Evolutionary conservation across 2,797 vertebrate species (phyloP), one percentile per base, ranked within the genome.

Genomic region (Lateolabrax maculatus): DNA sequence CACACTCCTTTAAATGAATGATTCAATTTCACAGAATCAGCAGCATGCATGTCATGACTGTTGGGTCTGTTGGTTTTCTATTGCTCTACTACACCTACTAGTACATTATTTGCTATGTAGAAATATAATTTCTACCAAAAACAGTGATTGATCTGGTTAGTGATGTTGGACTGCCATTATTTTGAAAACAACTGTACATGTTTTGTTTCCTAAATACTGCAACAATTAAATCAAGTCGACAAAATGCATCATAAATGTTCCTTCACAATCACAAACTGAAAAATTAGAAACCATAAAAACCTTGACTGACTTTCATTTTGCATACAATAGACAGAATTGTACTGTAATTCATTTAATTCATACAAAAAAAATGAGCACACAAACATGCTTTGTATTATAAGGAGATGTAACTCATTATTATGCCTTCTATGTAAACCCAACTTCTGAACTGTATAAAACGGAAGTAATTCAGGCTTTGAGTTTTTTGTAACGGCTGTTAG

Each of bases 401-500:
- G 41, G 0, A 39, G 8, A 41, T 48, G 19, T 9, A 11, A n/a
- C 1, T 3, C 9, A 53, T 37, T 67, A 1, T 1, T 23, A 10
- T 27, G 34, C 29, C 27, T 57, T 58, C 10, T 37, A 27, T 15
- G 19, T 11, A 11, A 62, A 52, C 8, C 44, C 23, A 2, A 52
- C 27, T 31, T 34, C 51, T 55, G 27, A 71, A 44, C 23, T 27
- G 9, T 9, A 41, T 21, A 1, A 63, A 18, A 34, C 52, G 18
- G n/a, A 15, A 46, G 19, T 0, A 61, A 16, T 58, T 11, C 51
- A 64, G 58, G 75, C 70, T 37, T n/a, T 55, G 23, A 60, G 46
- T 2, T 34, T 44, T 36, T 37, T 13, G 7, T 34, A 71, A 1
- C 16, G 41, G 39, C 39, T 21, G 37, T 87, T 72, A 83, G 60